Base-by-base conservation (phyloP, 2,888 invertebrate species). In the Lepidocyrtinus sp. region DNA sequence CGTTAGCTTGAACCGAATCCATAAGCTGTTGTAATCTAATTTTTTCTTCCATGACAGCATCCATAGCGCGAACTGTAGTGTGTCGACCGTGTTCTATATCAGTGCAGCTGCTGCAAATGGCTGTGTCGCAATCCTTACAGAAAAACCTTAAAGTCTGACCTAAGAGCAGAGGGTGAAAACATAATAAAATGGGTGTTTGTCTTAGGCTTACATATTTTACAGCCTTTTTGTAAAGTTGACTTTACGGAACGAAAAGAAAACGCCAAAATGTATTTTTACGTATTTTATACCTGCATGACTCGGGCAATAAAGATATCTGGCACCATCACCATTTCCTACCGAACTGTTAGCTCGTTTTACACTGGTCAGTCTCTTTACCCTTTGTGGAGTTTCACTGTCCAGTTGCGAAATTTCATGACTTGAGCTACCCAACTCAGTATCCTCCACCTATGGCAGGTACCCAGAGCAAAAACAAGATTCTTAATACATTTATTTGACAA, bases 71-170 rank as follows among this genome's bases (percentile, higher is more conserved):
- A 55, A 89, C 87, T 1, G 89, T 89, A 59, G 87, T 86, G 85
- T 90, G 90, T n/a, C 88, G 88, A 21, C 88, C 88, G 86, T 90
- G 90, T 81, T 90, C 90, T 5, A 89, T 89, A 77, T 88, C 89
- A 0, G 90, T 90, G 84, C 90, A 90, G 71, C 88, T 88, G 80
- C 88, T 88, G 83, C 90, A 90, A 46, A 90, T 88, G 0, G 90
- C 90, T 0, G 90, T 90, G 86, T 90, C 90, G 87, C 90, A 90
- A 68, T 89, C 89, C 12, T 88, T 87, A 87, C 90, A 90, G 87
- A 89, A 90, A 86, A 89, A 90, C 76, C 89, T 87, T 63, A 88
- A 81, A 7, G 87, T 87, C 82, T 87, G 87, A 26, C 87, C 87
- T 87, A 80, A 55, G 45, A 22, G n/a, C 12, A 70, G 59, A 17